Conservation (phyloP, 1,140 invertebrate species). For the Diuraphis noxia region DNA sequence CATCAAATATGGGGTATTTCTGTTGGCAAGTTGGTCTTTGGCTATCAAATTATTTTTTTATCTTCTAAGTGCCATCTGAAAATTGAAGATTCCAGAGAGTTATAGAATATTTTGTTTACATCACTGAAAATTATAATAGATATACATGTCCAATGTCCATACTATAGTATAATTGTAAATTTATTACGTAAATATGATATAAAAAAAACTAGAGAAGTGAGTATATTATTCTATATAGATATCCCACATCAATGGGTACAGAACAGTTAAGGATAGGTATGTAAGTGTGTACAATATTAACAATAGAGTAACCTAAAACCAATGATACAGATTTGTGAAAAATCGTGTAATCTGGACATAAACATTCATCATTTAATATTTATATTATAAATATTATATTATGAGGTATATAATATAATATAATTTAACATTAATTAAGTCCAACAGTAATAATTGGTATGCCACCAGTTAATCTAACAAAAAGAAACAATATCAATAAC, state of each 20-base stretch:
- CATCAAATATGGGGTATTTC: too few relatives aligned
- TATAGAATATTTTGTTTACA: background rate
- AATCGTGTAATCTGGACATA: background rate
- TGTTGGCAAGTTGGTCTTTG: too few relatives aligned
- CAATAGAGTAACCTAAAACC: background rate
- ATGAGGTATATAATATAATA: background rate
- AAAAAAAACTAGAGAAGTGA: background rate
- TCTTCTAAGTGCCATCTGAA: background rate
- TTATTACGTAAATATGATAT: background rate
- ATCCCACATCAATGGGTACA: background rate
- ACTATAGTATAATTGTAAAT: background rate
- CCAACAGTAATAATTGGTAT: background rate
- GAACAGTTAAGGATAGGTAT: background rate
- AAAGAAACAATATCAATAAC: slow-evolving; percentile 31
- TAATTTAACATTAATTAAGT: background rate
- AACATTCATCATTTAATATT: too few relatives aligned
- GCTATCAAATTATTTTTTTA: too few relatives aligned
- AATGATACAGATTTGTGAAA: background rate
- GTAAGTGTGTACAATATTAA: background rate
- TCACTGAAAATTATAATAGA: background rate
- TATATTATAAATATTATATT: background rate
- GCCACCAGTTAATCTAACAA: background rate
- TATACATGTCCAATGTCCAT: background rate
- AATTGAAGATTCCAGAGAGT: background rate
- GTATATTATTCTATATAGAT: background rate